phyloP scores from a whole-genome alignment of 2,113 vertebrate species.

The Plectropomus leopardus region DNA sequence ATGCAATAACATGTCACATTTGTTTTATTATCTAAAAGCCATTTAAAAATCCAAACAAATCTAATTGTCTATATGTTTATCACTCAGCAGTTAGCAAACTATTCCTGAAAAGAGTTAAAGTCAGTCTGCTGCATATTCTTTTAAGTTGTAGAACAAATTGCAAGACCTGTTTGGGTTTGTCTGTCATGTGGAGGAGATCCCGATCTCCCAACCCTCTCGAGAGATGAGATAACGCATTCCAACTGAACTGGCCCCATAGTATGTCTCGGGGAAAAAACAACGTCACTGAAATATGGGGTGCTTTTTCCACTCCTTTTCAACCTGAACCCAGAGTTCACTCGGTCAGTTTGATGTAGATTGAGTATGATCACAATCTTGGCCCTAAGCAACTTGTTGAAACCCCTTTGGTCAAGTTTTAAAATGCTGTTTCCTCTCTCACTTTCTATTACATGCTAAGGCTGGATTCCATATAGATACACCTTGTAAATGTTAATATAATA shows the following conservation, averaged over 20 bases:
- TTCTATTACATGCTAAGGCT: not conserved
- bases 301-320: conserved; percentile 3
- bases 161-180: not conserved
- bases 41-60: not conserved
- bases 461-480: not conserved
- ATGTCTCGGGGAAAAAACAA: conserved; percentile 11
- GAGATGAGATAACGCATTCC: conserved; percentile 75
- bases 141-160: not conserved
- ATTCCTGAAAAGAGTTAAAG: not conserved
- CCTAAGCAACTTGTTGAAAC: not conserved
- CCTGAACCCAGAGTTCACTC: not conserved
- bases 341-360: not conserved
- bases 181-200: conserved; percentile 29
- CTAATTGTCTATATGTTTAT: too few species aligned
- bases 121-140: not conserved
- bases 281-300: not conserved
- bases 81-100: not conserved
- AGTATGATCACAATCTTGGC: not conserved
- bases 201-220: conserved; percentile 18
- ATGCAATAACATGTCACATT: not conserved
- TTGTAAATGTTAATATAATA: too few species aligned
- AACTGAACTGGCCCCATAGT: conserved; percentile 30
- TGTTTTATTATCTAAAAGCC: not conserved
- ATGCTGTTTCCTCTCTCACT: not conserved
- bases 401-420: not conserved